These are phyloP conservation scores for Nibea albiflora DNA, from an alignment of 2,113 vertebrate genomes.

Conservation along the genomic window DNA sequence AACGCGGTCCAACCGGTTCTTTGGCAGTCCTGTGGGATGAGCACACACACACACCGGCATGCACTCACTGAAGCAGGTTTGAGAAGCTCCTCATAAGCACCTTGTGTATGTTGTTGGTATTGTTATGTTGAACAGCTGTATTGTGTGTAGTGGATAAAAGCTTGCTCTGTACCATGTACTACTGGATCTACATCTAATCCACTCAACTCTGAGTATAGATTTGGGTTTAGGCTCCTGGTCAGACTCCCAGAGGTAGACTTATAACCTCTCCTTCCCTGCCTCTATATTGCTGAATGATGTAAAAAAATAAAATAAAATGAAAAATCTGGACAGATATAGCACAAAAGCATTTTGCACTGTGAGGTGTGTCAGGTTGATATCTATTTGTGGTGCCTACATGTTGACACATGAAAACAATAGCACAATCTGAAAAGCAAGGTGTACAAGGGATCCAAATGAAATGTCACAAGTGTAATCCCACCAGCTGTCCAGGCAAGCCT, in stretches of 20 bases:
- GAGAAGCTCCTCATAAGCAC: conserved; percentile 42
- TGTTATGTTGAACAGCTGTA: conserved; percentile 62
- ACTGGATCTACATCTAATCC: conserved; percentile 56
- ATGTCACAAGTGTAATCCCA: conserved; percentile 39
- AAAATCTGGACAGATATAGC: neutral
- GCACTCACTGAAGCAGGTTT: conserved; percentile 24
- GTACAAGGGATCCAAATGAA: conserved; percentile 6
- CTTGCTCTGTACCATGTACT: conserved; percentile 23
- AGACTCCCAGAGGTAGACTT: conserved; percentile 9
- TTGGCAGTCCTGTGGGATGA: conserved; percentile 29
- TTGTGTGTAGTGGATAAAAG: conserved; percentile 56
- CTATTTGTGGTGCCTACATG: neutral
- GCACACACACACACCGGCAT: neutral
- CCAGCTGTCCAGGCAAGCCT: neutral
- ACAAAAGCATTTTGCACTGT: neutral
- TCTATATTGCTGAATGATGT: neutral
- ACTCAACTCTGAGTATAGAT: conserved; percentile 43
- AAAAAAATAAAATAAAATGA: neutral
- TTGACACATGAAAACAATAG: neutral
- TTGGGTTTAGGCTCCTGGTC: conserved; percentile 30
- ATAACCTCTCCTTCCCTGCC: neutral
- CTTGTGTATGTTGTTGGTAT: conserved; percentile 44
- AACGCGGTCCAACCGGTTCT: conserved; percentile 74
- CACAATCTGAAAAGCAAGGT: neutral
- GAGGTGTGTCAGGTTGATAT: neutral